phyloP scores from a whole-genome alignment of 2,888 invertebrate genomes.

The Cetonia aurata region DNA sequence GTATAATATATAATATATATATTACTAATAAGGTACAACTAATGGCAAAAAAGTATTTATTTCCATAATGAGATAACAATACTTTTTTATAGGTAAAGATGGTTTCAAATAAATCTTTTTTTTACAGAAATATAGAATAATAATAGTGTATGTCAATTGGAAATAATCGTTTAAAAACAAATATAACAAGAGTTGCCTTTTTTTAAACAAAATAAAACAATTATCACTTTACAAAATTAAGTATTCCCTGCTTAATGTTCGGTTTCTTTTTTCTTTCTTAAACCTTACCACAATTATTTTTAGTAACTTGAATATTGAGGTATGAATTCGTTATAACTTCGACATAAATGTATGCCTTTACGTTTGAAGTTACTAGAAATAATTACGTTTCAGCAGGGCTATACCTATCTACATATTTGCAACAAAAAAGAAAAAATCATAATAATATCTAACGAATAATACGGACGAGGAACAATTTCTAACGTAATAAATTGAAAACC shows the following conservation, averaged over 20 bases:
- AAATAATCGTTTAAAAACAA: background rate
- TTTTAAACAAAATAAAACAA: background rate
- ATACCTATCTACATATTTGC: too few relatives aligned
- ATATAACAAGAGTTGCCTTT: background rate
- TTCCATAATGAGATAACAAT: constrained; percentile 40
- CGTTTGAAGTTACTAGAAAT: too few relatives aligned
- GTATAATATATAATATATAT: constrained; percentile 21
- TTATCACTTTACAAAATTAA: background rate
- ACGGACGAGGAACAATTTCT: constrained; percentile 20
- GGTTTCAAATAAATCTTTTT: constrained; percentile 40
- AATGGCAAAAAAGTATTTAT: constrained; percentile 46
- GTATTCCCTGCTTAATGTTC: background rate
- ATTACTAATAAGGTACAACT: constrained; percentile 46
- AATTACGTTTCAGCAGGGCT: too few relatives aligned
- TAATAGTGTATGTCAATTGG: background rate
- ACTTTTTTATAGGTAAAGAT: constrained; percentile 47
- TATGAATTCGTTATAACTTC: too few relatives aligned
- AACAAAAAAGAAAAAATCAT: background rate
- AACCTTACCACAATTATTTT: too few relatives aligned
- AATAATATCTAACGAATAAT: background rate
- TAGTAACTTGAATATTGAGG: too few relatives aligned
- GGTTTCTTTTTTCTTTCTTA: too few relatives aligned
- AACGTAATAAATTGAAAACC: constrained; percentile 10
- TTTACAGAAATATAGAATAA: constrained; percentile 10
- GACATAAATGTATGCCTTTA: too few relatives aligned